Conservation (phyloP, 2,113 vertebrate species). For the Puma concolor region DNA sequence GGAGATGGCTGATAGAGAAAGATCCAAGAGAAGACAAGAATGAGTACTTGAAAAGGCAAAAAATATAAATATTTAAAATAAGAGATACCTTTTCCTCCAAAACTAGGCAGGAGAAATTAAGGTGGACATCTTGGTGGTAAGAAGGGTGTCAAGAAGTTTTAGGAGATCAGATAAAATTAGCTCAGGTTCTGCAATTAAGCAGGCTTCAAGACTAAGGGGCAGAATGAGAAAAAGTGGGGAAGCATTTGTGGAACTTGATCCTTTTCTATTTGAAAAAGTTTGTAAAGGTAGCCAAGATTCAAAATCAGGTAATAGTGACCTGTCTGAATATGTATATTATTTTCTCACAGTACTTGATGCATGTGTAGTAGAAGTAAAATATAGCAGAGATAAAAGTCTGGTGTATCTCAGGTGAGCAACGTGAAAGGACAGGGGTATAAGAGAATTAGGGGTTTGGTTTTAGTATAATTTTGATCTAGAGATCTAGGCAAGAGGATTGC, state of each 20-base stretch:
- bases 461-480: background rate
- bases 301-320: background rate
- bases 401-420: background rate
- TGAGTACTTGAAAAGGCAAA: background rate
- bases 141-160: background rate
- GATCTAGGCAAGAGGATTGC: background rate
- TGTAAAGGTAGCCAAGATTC: background rate
- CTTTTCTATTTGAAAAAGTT: background rate
- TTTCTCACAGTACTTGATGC: background rate
- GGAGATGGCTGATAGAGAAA: background rate
- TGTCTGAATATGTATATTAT: background rate
- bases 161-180: background rate
- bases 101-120: background rate
- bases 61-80: background rate
- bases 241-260: background rate
- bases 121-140: background rate
- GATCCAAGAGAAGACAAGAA: background rate
- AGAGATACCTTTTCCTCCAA: background rate
- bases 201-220: background rate
- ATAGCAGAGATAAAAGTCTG: background rate
- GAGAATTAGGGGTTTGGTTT: background rate
- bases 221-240: background rate
- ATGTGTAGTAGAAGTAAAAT: background rate
- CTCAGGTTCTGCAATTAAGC: background rate
- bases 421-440: background rate